Conservation (phyloP, 2,888 invertebrate genomes). For the Molorchus minor region DNA sequence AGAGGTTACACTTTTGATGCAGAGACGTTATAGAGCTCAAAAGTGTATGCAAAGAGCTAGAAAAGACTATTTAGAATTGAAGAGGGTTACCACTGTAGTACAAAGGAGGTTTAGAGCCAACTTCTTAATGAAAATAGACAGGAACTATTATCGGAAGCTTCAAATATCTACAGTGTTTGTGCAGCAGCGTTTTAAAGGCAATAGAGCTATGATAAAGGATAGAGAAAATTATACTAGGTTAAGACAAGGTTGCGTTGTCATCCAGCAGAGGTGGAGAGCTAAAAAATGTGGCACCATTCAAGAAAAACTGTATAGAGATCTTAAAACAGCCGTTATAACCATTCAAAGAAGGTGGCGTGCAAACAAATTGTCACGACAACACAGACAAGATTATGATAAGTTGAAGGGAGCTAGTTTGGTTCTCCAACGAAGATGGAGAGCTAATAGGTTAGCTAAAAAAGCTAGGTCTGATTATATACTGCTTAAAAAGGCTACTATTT, state of each 20-base stretch:
- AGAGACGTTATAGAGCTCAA: constrained; percentile 63
- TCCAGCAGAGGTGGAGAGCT: constrained; percentile 64
- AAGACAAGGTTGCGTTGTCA: constrained; percentile 55
- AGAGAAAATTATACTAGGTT: constrained; percentile 53
- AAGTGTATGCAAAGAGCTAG: constrained; percentile 47
- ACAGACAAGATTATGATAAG: constrained; percentile 40
- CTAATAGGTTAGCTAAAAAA: constrained; percentile 52
- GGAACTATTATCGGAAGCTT: constrained; percentile 55
- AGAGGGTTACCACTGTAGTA: not conserved
- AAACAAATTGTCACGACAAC: constrained; percentile 55
- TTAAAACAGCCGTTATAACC: constrained; percentile 45
- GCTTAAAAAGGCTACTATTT: constrained; percentile 5
- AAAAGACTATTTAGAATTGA: constrained; percentile 27
- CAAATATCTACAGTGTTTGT: constrained; percentile 55
- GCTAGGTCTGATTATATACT: not conserved
- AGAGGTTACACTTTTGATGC: constrained; percentile 58
- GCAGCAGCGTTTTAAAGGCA: constrained; percentile 64
- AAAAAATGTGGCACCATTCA: constrained; percentile 52
- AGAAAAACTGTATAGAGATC: constrained; percentile 47
- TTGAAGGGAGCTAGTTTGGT: constrained; percentile 33
- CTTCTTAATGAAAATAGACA: constrained; percentile 49
- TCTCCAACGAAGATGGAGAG: constrained; percentile 44
- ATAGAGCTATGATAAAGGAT: constrained; percentile 52
- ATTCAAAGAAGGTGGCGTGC: constrained; percentile 65
- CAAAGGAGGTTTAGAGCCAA: constrained; percentile 28